phyloP scores from a whole-genome alignment of 2,797 vertebrate species.

The Rhinophrynus dorsalis region DNA sequence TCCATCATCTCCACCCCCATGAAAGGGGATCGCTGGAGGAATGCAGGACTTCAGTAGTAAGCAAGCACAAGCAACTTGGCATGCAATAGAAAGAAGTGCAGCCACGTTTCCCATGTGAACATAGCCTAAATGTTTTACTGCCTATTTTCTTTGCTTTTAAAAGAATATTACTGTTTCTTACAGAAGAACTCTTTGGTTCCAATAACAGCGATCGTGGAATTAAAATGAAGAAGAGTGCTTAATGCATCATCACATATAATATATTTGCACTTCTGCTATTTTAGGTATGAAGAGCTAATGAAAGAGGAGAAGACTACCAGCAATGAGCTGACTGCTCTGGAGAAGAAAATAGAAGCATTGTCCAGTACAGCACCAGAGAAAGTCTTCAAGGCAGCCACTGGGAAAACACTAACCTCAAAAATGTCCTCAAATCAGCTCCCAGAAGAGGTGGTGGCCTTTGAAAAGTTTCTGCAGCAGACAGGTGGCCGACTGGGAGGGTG shows the following conservation, averaged over 20 bases:
- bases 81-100: no score
- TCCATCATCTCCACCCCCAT: no score
- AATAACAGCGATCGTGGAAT: no score
- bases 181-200: no score
- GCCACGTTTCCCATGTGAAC: no score
- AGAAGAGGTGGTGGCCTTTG: conserved; percentile 77
- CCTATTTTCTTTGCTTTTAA: no score
- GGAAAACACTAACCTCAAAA: conserved; percentile 59
- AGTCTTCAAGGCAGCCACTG: conserved; percentile 49
- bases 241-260: background rate
- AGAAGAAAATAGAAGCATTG: conserved; percentile 81
- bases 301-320: conserved; percentile 80
- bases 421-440: conserved; percentile 64
- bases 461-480: conserved; percentile 81
- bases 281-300: conserved; percentile 84
- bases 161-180: no score
- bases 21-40: no score
- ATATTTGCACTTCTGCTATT: background rate
- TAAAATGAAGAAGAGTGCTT: no score
- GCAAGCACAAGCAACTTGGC: no score
- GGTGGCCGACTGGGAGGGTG: conserved; percentile 84
- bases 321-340: conserved; percentile 78
- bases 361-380: conserved; percentile 60
- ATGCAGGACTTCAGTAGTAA: no score
- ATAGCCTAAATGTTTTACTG: no score